Evolutionary conservation across 2,113 vertebrate species (phyloP), one percentile per base, ranked within the genome.

Genomic region (Syrmaticus mikado): DNA sequence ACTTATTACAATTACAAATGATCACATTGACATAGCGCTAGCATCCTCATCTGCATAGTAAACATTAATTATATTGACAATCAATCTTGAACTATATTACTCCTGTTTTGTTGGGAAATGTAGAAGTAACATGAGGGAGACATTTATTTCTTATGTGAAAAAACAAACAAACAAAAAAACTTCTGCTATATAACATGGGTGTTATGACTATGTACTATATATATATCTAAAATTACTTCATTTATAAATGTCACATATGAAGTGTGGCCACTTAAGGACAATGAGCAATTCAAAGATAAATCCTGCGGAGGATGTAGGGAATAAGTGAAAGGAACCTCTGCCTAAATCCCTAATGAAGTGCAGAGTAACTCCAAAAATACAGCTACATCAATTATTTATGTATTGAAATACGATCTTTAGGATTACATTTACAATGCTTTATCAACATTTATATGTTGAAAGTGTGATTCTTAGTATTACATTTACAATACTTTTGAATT

Each of bases 231-330:
- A 53, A 53, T 5, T 53, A 53, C 25, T 52, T 52, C 50, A 27
- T 53, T 53, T 53, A 27, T 53, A 28, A 53, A 53, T 28, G 27
- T 91, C 36, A 68, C 16, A 50, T 34, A 43, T 90, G 45, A 68
- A 83, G 10, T 41, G 72, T 62, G 70, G 70, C 48, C 65, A 85
- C 50, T 74, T 60, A 93, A 93, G 60, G 45, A 41, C 73, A 94
- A 77, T 50, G 64, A 94, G 38, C 67, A 87, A 85, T 85, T 91
- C 85, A 70, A 73, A 82, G 64, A 48, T 57, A 70, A 91, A 91
- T 73, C 52, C 30, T 50, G 20, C 50, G 76, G 72, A 82, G 8
- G 43, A 34, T 68, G 14, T 38, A 57, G 53, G 71, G 8, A 13
- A 57, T 30, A 2, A 46, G 30, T 72, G 53, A 86, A 92, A 65